phyloP scores from a whole-genome alignment of 1,140 invertebrate genomes.

The Watersipora subatra region DNA sequence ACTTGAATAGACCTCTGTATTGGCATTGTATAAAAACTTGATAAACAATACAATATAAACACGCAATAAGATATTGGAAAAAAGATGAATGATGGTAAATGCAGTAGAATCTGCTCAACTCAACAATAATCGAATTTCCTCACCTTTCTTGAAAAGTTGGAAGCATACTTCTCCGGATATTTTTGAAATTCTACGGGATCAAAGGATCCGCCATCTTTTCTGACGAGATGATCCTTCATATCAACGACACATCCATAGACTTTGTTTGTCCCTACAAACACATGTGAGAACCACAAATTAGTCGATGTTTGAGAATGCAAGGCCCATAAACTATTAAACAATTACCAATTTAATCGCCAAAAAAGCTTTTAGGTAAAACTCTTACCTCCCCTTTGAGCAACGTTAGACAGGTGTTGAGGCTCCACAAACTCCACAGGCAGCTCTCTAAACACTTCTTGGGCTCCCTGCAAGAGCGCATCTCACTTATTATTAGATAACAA shows the following conservation, averaged over 20 bases:
- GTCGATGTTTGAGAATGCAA: too few relatives aligned
- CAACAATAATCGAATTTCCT: too few relatives aligned
- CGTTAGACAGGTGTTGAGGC: conserved; percentile 81
- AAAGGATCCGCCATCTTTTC: conserved; percentile 73
- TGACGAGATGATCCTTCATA: conserved; percentile 76
- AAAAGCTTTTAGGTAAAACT: too few relatives aligned
- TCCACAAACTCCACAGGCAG: conserved; percentile 94
- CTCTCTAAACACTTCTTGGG: conserved; percentile 95
- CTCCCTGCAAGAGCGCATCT: conserved; percentile 51
- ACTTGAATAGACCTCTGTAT: too few relatives aligned
- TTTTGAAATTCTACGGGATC: conserved; percentile 80
- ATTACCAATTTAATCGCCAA: too few relatives aligned
- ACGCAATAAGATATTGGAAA: too few relatives aligned
- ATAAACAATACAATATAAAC: too few relatives aligned
- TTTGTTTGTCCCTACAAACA: conserved; percentile 69
- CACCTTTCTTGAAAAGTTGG: conserved; percentile 85
- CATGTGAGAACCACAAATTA: not conserved
- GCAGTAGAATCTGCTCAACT: too few relatives aligned
- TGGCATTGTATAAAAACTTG: too few relatives aligned
- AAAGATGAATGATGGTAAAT: too few relatives aligned
- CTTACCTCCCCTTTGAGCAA: conserved; percentile 88
- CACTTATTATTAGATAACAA: too few relatives aligned
- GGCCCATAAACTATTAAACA: too few relatives aligned
- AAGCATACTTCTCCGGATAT: conserved; percentile 82
- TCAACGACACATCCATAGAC: conserved; percentile 85